Evolutionary conservation across 1,140 invertebrate genomes (phyloP).

Genomic region (Drosophila biarmipes): DNA sequence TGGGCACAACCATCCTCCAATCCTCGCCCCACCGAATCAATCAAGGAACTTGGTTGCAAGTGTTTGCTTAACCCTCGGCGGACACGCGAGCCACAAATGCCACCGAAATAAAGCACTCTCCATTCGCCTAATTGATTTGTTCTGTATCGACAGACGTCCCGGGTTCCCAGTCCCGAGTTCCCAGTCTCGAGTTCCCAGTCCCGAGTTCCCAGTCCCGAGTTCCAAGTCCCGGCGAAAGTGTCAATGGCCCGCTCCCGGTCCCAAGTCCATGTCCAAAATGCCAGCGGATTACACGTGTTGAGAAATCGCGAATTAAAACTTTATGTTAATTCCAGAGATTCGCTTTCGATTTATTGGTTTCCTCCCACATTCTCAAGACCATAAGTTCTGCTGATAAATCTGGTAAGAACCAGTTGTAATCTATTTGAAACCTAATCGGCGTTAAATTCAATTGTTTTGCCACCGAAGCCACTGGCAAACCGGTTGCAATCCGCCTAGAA

Average conservation of each 20-base stretch:
- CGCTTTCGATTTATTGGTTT: not conserved
- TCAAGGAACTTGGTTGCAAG: constrained; percentile 28
- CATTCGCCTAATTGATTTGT: constrained; percentile 59
- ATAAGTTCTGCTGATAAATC: constrained; percentile 18
- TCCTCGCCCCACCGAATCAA: constrained; percentile 2
- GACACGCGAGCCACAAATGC: constrained; percentile 38
- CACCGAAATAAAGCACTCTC: constrained; percentile 41
- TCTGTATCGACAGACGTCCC: constrained; percentile 27
- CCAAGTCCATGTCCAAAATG: constrained; percentile 26
- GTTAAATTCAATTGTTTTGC: constrained; percentile 6
- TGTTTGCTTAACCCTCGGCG: constrained; percentile 41
- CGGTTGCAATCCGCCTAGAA: not conserved
- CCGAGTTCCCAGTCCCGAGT: not conserved
- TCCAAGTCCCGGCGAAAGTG: not conserved
- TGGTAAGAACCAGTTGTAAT: constrained; percentile 23
- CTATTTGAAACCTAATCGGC: constrained; percentile 31
- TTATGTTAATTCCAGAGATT: not conserved
- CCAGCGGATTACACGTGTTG: constrained; percentile 1
- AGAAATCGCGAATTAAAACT: not conserved
- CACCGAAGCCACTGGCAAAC: not conserved
- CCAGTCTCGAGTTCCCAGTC: constrained; percentile 1
- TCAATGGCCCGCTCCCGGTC: constrained; percentile 14
- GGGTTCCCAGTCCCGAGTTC: not conserved
- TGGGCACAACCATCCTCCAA: not conserved
- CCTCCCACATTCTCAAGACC: not conserved